Percentiles rank a stretch among this genome's conserved stretches.
phyloP scores from a whole-genome alignment of 2,113 vertebrate species.

The Sinocyclocheilus maitianheensis region DNA sequence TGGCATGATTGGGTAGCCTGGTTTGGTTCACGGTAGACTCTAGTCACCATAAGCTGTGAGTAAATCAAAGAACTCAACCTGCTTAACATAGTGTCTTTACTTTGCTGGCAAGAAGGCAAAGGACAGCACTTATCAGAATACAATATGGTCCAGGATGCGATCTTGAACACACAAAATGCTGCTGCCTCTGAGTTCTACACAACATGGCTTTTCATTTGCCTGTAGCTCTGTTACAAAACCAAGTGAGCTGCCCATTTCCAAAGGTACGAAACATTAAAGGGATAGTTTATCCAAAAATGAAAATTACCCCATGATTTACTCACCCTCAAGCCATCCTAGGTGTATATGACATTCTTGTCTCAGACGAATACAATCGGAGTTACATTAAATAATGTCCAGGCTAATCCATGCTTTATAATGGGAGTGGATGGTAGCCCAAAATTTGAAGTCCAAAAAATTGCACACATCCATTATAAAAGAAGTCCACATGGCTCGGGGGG shows the following conservation, averaged over 20 bases:
- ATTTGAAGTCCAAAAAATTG: too few species aligned
- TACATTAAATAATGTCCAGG: too few species aligned
- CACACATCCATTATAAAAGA: too few species aligned
- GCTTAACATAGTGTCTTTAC: slow-evolving; percentile 1
- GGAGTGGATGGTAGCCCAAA: too few species aligned
- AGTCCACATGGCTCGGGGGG: too few species aligned
- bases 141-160: slow-evolving; percentile 1
- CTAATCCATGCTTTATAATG: too few species aligned
- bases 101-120: neutral
- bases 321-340: too few species aligned
- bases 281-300: too few species aligned
- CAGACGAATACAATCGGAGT: too few species aligned
- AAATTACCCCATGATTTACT: too few species aligned
- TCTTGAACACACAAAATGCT: neutral
- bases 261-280: neutral
- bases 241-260: neutral
- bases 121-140: slow-evolving; percentile 8
- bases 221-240: neutral
- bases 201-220: neutral
- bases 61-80: slow-evolving; percentile 27
- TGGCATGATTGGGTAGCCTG: neutral
- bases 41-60: neutral
- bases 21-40: neutral
- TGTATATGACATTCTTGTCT: too few species aligned
- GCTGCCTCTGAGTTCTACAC: neutral